Evolutionary conservation across 1,140 invertebrate genomes (phyloP).

Genomic region (Conus betulinus): DNA sequence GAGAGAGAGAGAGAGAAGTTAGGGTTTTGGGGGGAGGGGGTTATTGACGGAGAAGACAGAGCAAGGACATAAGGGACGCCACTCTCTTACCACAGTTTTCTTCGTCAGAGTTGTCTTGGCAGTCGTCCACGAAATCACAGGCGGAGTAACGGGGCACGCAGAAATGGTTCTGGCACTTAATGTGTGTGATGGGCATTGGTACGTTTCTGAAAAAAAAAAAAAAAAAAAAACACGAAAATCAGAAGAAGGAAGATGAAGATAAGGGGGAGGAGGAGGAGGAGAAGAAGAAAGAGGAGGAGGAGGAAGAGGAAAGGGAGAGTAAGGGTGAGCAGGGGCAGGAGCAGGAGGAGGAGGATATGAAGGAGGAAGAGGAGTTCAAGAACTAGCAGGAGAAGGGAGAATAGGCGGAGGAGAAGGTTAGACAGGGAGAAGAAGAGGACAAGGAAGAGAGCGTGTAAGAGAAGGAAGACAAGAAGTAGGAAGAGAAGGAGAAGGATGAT

Average conservation of each 20-base stretch:
- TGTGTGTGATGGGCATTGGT: constrained; percentile 69
- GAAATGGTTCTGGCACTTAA: constrained; percentile 61
- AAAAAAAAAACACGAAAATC: neutral
- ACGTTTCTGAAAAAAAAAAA: constrained; percentile 61
- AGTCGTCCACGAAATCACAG: constrained; percentile 67
- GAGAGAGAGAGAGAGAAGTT: no score
- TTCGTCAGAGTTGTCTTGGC: constrained; percentile 67
- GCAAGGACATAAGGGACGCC: no score
- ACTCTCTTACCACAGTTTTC: constrained; percentile 51
- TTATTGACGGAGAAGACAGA: no score
- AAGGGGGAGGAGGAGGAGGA: neutral
- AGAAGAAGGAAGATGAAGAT: neutral
- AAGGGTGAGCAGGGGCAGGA: neutral
- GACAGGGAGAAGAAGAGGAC: no score
- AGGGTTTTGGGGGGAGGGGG: no score
- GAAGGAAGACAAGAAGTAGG: no score
- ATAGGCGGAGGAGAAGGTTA: no score
- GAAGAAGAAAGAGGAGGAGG: neutral
- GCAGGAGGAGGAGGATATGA: neutral
- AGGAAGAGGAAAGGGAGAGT: neutral
- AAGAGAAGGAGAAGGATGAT: no score
- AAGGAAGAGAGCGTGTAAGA: no score
- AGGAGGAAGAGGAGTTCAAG: no score
- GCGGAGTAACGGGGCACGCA: constrained; percentile 57
- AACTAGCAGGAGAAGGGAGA: no score